phyloP scores from a whole-genome alignment of 2,888 invertebrate species.

The Tridacna gigas region DNA sequence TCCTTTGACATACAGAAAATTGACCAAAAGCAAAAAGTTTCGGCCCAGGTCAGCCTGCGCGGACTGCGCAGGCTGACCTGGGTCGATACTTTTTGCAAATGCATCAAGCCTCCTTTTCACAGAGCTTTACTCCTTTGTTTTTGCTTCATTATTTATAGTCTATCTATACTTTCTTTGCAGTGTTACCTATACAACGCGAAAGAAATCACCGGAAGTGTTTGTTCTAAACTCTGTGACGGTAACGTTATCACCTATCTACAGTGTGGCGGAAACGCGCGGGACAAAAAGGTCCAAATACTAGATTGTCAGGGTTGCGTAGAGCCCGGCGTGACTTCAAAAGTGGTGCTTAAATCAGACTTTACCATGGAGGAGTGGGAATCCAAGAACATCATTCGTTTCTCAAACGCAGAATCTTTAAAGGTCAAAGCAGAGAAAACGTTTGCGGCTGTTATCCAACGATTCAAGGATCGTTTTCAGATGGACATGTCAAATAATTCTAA shows the following conservation, averaged over 20 bases:
- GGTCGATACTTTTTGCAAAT: too few relatives aligned
- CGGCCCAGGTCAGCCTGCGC: too few relatives aligned
- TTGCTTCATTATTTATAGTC: not conserved
- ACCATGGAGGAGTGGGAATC: not conserved
- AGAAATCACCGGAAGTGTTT: not conserved
- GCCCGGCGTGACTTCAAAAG: not conserved
- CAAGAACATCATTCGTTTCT: not conserved
- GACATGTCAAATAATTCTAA: not conserved
- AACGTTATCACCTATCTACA: slow-evolving; percentile 6
- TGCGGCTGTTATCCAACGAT: not conserved
- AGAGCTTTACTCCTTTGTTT: not conserved
- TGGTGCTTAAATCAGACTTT: slow-evolving; percentile 12
- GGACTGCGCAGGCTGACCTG: too few relatives aligned
- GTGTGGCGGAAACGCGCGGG: not conserved
- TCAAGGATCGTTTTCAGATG: not conserved
- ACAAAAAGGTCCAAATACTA: slow-evolving; percentile 9
- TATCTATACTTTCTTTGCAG: not conserved
- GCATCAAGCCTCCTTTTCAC: too few relatives aligned
- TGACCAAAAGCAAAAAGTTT: too few relatives aligned
- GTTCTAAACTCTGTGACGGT: slow-evolving; percentile 12
- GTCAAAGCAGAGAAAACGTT: not conserved
- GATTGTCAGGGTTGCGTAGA: slow-evolving; percentile 2
- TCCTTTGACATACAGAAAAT: too few relatives aligned
- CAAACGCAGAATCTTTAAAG: not conserved
- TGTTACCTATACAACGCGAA: not conserved